phyloP scores from a whole-genome alignment of 1,140 invertebrate species.

The Bombus difficillimus region DNA sequence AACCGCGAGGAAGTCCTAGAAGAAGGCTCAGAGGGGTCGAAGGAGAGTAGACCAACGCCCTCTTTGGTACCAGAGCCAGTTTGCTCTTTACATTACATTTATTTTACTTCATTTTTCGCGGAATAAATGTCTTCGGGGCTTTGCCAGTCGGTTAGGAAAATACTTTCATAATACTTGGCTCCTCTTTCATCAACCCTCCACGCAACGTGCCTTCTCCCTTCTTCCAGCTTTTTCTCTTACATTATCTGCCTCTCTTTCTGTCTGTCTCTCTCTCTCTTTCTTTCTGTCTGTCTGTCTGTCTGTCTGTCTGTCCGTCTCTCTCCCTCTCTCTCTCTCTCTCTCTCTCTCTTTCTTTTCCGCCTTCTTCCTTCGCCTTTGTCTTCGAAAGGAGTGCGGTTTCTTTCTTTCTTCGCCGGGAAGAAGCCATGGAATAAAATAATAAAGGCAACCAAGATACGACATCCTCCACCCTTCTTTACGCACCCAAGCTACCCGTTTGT shows the following conservation, averaged over 20 bases:
- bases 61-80: constrained; percentile 53
- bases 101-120: constrained; percentile 73
- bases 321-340: background rate
- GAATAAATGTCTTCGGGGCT: constrained; percentile 71
- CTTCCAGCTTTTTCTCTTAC: background rate
- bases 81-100: constrained; percentile 73
- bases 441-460: constrained; percentile 37
- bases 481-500: constrained; percentile 33
- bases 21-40: background rate
- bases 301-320: background rate
- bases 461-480: background rate
- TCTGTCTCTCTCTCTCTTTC: background rate
- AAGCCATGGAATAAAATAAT: constrained; percentile 62
- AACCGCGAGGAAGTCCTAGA: constrained; percentile 31
- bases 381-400: constrained; percentile 3
- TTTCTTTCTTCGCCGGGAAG: constrained; percentile 39
- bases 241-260: background rate
- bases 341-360: background rate
- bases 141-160: constrained; percentile 72
- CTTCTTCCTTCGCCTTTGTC: constrained; percentile 9
- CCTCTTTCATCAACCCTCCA: constrained; percentile 16
- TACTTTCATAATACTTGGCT: constrained; percentile 68
- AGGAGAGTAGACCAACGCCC: constrained; percentile 36
- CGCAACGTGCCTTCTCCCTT: background rate
- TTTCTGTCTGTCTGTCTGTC: background rate